phyloP scores from a whole-genome alignment of 2,888 invertebrate species.

The Cantharis flavilabris region DNA sequence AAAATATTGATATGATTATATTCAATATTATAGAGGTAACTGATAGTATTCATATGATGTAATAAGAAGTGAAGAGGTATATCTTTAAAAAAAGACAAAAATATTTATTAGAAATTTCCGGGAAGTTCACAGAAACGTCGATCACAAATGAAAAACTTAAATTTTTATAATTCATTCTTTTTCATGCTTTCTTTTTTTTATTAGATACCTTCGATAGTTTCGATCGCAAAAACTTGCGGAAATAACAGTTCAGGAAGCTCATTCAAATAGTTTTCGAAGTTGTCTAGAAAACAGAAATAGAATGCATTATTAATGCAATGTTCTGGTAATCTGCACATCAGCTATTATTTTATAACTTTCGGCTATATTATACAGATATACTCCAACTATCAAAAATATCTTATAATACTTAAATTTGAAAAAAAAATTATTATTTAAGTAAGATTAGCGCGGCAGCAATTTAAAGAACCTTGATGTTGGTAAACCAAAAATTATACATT shows the following conservation, averaged over 20 bases:
- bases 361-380: background rate
- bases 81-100: no score
- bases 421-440: background rate
- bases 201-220: no score
- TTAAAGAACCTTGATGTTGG: background rate
- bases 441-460: background rate
- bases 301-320: background rate
- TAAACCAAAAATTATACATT: background rate
- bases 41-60: no score
- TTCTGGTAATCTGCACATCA: background rate
- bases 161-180: no score
- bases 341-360: background rate
- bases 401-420: background rate
- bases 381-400: background rate
- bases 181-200: no score
- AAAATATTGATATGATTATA: no score
- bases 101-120: no score
- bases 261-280: background rate
- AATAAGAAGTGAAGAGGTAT: no score
- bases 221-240: background rate
- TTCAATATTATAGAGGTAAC: no score
- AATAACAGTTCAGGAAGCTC: background rate
- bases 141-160: no score
- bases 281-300: background rate
- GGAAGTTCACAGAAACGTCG: no score